Base-by-base conservation (phyloP, 2,797 vertebrate species). In the Pseudocheirus occidentalis region DNA sequence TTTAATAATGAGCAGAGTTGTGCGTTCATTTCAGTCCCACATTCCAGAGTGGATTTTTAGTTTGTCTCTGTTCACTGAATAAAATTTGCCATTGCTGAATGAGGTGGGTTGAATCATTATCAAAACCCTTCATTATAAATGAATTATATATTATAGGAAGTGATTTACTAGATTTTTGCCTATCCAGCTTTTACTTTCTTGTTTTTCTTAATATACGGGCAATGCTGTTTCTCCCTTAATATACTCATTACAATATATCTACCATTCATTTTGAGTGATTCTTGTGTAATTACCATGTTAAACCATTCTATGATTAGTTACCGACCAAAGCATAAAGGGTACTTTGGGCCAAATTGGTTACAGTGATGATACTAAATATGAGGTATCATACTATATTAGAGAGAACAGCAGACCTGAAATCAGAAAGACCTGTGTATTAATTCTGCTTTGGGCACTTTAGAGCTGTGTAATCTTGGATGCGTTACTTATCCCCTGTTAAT, bases 181-280 rank as follows among this genome's bases (percentile, higher is more conserved):
- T 56, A 94, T 95, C 91, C 92, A 55, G 16, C 27, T 96, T 96
- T 92, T 57, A 59, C 55, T 27, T 95, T 58, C 91, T 94, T 81
- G n/a, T 81, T 34, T 93, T 5, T 96, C 52, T 95, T 95, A 54
- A 95, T 50, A 95, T 96, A 62, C 5, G 89, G n/a, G 90, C 93
- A 97, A 55, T 40, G 4, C 34, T 31, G 13, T n/a, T 73, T 93
- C 54, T 95, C 95, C 57, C 94, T 93, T 96, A 92, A 93, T 90
- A 90, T 93, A 92, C 58, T 95, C 89, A 96, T 91, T 95, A 59
- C 87, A 52, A 93, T 96, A 94, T 94, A 94, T 93, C 95, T 40
- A 54, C 93, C 59, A 52, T 95, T 94, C 62, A 96, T 96, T 96
- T 34, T 92, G 97, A 96, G 29, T n/a, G 94, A 57, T 46, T 92